phyloP scores from a whole-genome alignment of 2,113 vertebrate genomes.

The Isurus oxyrinchus region DNA sequence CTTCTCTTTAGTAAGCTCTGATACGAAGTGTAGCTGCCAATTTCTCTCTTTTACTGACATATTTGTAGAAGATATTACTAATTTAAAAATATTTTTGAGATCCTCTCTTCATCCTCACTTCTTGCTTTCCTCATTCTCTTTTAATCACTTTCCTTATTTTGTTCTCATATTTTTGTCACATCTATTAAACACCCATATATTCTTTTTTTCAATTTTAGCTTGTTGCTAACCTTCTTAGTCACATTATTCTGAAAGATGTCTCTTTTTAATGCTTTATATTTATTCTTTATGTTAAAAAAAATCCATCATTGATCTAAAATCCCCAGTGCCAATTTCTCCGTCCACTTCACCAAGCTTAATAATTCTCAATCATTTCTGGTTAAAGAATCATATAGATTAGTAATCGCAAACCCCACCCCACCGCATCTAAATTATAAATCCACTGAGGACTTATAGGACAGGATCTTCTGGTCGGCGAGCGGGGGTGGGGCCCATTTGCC shows the following conservation, averaged over 20 bases:
- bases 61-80: not conserved
- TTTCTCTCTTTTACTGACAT: not conserved
- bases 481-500: no score
- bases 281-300: not conserved
- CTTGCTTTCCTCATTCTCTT: not conserved
- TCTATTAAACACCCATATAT: not conserved
- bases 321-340: not conserved
- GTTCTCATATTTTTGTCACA: not conserved
- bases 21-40: not conserved
- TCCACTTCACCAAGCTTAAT: not conserved
- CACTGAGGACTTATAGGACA: no score
- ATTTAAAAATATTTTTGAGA: not conserved
- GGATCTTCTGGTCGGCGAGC: no score
- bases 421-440: no score
- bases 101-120: not conserved
- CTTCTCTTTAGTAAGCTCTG: not conserved
- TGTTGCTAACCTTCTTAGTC: not conserved
- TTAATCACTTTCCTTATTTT: not conserved
- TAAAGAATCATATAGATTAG: not conserved
- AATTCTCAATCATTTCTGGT: conserved; percentile 60
- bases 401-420: not conserved
- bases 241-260: not conserved
- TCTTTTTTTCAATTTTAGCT: not conserved
- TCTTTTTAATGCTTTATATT: not conserved
- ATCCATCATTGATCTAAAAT: not conserved